These are phyloP conservation scores for Triplophysa dalaica DNA, from an alignment of 2,113 vertebrate genomes.

Conservation along the genomic window DNA sequence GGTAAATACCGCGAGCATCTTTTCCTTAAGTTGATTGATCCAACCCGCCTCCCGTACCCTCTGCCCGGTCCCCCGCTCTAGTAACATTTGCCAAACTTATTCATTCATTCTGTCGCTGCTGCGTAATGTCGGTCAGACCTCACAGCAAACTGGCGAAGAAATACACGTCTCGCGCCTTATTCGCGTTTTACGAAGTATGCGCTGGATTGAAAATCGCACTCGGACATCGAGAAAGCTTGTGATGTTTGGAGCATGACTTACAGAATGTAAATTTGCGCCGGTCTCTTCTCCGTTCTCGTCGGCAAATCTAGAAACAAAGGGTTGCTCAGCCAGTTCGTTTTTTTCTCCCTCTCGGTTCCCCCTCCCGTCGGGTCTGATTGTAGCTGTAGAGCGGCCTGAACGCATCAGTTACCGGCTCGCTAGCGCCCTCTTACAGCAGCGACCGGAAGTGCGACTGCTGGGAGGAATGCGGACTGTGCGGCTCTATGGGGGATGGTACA, in stretches of 20 bases:
- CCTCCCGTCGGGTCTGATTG: slow-evolving; percentile 52
- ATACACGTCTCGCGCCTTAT: neutral
- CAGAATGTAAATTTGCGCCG: slow-evolving; percentile 57
- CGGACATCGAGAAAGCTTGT: neutral
- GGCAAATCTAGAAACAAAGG: slow-evolving; percentile 76
- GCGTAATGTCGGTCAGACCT: slow-evolving; percentile 58
- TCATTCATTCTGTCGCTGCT: slow-evolving; percentile 76
- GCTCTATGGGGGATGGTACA: neutral
- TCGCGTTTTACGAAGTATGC: neutral
- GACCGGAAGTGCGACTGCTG: slow-evolving; percentile 39
- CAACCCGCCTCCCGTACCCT: slow-evolving; percentile 70
- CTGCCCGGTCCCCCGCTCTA: slow-evolving; percentile 60
- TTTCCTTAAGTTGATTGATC: slow-evolving; percentile 65
- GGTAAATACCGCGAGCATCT: slow-evolving; percentile 51
- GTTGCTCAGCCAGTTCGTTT: slow-evolving; percentile 67
- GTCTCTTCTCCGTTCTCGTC: slow-evolving; percentile 69
- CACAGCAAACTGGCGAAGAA: neutral
- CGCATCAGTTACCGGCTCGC: slow-evolving; percentile 41
- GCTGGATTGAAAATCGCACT: fast-evolving
- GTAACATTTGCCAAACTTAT: slow-evolving; percentile 64
- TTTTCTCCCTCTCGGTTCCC: slow-evolving; percentile 47
- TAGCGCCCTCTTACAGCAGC: slow-evolving; percentile 66
- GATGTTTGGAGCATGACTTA: slow-evolving; percentile 61
- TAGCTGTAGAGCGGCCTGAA: slow-evolving; percentile 55
- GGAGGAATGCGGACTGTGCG: slow-evolving; percentile 44